phyloP scores from a whole-genome alignment of 2,888 invertebrate genomes.

The Ellobium chinense region DNA sequence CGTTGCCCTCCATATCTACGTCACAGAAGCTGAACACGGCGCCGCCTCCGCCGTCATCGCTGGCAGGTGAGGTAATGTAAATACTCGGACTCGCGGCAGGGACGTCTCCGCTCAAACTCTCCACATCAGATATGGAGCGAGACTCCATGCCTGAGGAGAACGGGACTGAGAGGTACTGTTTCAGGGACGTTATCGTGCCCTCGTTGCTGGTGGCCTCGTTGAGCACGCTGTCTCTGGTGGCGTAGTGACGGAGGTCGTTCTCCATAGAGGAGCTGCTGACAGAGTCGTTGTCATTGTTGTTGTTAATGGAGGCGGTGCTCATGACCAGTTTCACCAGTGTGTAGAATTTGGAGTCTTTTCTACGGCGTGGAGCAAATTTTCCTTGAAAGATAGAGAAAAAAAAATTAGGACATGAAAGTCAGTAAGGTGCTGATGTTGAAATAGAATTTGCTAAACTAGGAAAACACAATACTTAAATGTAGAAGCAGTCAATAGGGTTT shows the following conservation, averaged over 20 bases:
- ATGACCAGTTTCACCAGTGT: slow-evolving; percentile 56
- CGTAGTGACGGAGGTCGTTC: slow-evolving; percentile 53
- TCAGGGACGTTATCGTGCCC: slow-evolving; percentile 49
- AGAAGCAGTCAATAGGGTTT: no score
- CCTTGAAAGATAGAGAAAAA: slow-evolving; percentile 38
- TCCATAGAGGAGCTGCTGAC: slow-evolving; percentile 53
- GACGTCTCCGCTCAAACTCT: slow-evolving; percentile 26
- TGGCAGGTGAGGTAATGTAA: slow-evolving; percentile 46
- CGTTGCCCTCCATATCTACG: slow-evolving; percentile 25
- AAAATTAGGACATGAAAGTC: no score
- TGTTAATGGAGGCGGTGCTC: slow-evolving; percentile 56
- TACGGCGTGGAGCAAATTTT: slow-evolving; percentile 55
- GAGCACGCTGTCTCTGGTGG: slow-evolving; percentile 52
- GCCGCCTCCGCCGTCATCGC: slow-evolving; percentile 15
- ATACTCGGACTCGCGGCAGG: slow-evolving; percentile 36
- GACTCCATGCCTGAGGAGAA: slow-evolving; percentile 17
- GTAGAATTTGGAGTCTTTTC: slow-evolving; percentile 59
- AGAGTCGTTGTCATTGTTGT: slow-evolving; percentile 52
- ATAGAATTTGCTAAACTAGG: neutral
- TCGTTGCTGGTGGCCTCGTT: slow-evolving; percentile 52
- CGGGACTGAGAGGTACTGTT: slow-evolving; percentile 51
- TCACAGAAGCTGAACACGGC: slow-evolving; percentile 29
- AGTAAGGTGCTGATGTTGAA: neutral
- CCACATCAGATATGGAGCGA: slow-evolving; percentile 7
- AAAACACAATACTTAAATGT: neutral